A percentile compares a stretch with the other conserved stretches of the same genome.
Conservation (phyloP, 35 echinoderm and acorn worm genomes). For the Apostichopus parvimensis region DNA sequence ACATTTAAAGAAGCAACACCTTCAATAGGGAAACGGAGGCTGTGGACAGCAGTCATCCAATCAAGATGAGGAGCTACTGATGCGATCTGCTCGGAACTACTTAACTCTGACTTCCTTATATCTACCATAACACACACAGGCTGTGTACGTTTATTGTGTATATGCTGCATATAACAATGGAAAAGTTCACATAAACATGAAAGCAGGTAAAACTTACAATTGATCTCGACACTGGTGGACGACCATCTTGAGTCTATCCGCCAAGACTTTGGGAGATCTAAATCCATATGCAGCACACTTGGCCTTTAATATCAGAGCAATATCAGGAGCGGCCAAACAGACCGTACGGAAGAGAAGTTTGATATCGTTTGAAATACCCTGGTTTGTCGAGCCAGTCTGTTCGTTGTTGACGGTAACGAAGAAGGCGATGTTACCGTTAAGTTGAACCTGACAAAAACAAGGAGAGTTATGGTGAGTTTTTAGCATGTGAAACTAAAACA, state of each 20-base stretch:
- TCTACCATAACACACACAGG: too few relatives aligned
- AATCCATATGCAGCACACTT: slow-evolving; percentile 92
- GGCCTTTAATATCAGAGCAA: slow-evolving; percentile 92
- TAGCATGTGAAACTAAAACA: too few relatives aligned
- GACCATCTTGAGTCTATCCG: slow-evolving; percentile 92
- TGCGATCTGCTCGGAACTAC: too few relatives aligned
- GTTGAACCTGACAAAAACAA: slow-evolving; percentile 65
- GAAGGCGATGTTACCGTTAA: slow-evolving; percentile 73
- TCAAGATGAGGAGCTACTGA: too few relatives aligned
- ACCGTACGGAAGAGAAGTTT: slow-evolving; percentile 93
- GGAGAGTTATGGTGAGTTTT: too few relatives aligned
- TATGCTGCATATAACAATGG: too few relatives aligned
- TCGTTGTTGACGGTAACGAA: slow-evolving; percentile 95
- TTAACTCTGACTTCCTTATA: too few relatives aligned
- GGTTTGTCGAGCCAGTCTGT: background rate
- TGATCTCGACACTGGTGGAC: slow-evolving; percentile 96
- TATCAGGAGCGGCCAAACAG: slow-evolving; percentile 76
- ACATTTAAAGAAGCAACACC: too few relatives aligned
- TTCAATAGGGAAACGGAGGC: too few relatives aligned
- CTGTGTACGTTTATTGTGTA: too few relatives aligned
- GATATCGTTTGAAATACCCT: slow-evolving; percentile 71
- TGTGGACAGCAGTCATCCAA: too few relatives aligned
- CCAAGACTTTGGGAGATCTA: slow-evolving; percentile 83
- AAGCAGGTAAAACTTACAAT: slow-evolving; percentile 65
- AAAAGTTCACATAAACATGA: too few relatives aligned